These are phyloP conservation scores for Halictus ligatus DNA, from an alignment of 2,888 invertebrate species.

Conservation along the genomic window DNA sequence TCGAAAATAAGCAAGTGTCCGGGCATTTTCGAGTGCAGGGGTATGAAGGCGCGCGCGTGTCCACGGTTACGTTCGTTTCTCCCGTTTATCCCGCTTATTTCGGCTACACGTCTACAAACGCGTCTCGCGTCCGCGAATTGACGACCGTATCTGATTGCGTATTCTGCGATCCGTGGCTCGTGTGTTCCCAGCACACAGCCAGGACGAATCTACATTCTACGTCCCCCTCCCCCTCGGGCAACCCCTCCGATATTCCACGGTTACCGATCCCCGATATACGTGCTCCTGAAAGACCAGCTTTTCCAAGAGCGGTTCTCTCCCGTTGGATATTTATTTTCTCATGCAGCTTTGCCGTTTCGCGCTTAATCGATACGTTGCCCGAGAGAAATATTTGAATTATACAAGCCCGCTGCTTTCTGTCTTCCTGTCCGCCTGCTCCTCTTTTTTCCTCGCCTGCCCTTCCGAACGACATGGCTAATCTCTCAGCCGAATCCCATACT, in stretches of 20 bases:
- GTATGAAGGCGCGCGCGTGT: neutral
- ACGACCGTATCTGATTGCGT: slow-evolving; percentile 32
- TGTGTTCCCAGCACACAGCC: neutral
- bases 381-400: slow-evolving; percentile 42
- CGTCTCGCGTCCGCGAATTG: slow-evolving; percentile 33
- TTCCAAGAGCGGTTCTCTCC: slow-evolving; percentile 1
- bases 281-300: slow-evolving; percentile 8
- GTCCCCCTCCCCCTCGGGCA: neutral
- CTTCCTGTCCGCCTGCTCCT: neutral
- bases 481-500: neutral
- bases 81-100: slow-evolving; percentile 57
- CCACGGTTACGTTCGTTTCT: slow-evolving; percentile 19
- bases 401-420: slow-evolving; percentile 5
- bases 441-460: no score
- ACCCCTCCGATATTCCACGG: slow-evolving; percentile 29
- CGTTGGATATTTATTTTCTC: slow-evolving; percentile 36
- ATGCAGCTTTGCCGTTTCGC: slow-evolving; percentile 29
- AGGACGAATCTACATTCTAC: slow-evolving; percentile 19
- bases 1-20: neutral
- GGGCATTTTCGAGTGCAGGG: neutral
- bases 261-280: slow-evolving; percentile 50
- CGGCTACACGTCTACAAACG: slow-evolving; percentile 23
- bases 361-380: slow-evolving; percentile 48
- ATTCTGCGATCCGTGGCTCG: slow-evolving; percentile 34
- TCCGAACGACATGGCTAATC: neutral